These are phyloP conservation scores for Gephyroberyx darwinii DNA, from an alignment of 2,797 vertebrate genomes.

Conservation along the genomic window DNA sequence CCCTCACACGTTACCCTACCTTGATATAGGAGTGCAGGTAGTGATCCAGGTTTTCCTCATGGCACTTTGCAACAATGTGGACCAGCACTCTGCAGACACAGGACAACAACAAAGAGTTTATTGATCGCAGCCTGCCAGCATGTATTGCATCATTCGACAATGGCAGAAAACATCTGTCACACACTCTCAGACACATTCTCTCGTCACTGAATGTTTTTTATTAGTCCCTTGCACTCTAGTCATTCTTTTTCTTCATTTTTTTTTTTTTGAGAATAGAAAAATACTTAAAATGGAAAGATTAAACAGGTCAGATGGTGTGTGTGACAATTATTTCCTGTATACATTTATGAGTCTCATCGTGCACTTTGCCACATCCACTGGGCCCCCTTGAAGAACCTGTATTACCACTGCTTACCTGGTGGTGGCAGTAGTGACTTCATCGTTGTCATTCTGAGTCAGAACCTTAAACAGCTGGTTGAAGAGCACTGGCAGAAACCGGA, in stretches of 20 bases:
- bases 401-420: conserved; percentile 85
- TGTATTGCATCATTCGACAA: background rate
- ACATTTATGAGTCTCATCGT: background rate
- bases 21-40: conserved; percentile 93
- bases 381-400: background rate
- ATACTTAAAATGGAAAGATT: background rate
- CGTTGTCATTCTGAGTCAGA: conserved; percentile 90
- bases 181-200: background rate
- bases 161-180: conserved; percentile 8
- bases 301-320: too few species aligned
- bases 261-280: too few species aligned
- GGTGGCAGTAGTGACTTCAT: conserved; percentile 88
- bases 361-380: background rate
- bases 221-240: background rate
- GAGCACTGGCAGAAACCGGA: conserved; percentile 94
- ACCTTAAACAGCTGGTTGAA: conserved; percentile 97
- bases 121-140: background rate
- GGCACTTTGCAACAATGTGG: conserved; percentile 92
- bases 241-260: background rate
- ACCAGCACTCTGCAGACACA: conserved; percentile 89
- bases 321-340: background rate
- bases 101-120: background rate
- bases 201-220: background rate
- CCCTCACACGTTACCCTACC: conserved; percentile 69
- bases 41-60: conserved; percentile 92